These are phyloP conservation scores for Koerneria pararmatus DNA, from an alignment of 2,888 invertebrate species.

Conservation along the genomic window DNA sequence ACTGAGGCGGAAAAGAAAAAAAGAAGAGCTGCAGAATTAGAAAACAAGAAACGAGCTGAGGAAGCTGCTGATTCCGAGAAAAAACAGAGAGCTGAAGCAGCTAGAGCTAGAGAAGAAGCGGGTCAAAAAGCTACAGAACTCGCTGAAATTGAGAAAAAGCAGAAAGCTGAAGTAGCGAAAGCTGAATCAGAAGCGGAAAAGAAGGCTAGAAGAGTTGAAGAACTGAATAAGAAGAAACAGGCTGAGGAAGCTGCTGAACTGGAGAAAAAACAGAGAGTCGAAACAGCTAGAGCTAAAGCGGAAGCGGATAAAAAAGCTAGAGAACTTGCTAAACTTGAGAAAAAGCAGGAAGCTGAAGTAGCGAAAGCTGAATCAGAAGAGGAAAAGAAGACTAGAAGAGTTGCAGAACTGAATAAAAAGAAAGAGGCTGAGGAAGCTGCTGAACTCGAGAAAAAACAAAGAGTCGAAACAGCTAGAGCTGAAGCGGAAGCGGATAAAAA, in stretches of 20 bases:
- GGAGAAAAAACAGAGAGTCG: slow-evolving; percentile 21
- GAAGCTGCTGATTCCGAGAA: slow-evolving; percentile 12
- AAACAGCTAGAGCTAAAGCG: slow-evolving; percentile 23
- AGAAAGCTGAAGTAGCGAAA: slow-evolving; percentile 1
- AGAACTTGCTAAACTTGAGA: slow-evolving; percentile 21
- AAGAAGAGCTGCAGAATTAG: slow-evolving; percentile 22
- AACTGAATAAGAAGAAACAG: slow-evolving; percentile 10
- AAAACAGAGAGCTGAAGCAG: slow-evolving; percentile 18
- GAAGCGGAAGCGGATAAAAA: slow-evolving; percentile 25
- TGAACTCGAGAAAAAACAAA: slow-evolving; percentile 20
- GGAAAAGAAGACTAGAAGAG: slow-evolving; percentile 24
- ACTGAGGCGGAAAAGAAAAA: slow-evolving; percentile 25
- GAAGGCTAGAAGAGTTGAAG: slow-evolving; percentile 24
- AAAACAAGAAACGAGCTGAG: slow-evolving; percentile 9
- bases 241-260: slow-evolving; percentile 10
- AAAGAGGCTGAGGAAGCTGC: slow-evolving; percentile 7
- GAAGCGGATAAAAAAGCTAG: slow-evolving; percentile 19
- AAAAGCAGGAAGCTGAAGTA: not conserved
- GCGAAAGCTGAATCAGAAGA: slow-evolving; percentile 11
- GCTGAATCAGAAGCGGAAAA: slow-evolving; percentile 21
- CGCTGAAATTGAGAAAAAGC: slow-evolving; percentile 14
- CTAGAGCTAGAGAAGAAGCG: slow-evolving; percentile 25
- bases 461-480: slow-evolving; percentile 18
- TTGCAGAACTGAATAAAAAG: slow-evolving; percentile 15
- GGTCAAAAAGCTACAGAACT: slow-evolving; percentile 23